Evolutionary conservation across 1,140 invertebrate species (phyloP).

Genomic region (Oryctes rhinoceros): DNA sequence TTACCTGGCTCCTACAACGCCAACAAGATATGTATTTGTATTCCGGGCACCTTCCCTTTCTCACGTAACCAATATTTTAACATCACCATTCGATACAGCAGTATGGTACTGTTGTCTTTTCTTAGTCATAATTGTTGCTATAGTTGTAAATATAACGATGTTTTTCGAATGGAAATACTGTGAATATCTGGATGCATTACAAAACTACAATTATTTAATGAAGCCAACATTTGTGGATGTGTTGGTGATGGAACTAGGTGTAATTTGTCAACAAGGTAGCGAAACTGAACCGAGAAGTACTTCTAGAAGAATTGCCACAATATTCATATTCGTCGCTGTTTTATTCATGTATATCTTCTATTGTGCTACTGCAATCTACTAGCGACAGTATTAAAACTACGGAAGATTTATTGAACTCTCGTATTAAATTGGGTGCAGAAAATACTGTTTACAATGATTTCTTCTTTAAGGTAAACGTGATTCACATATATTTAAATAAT

Average conservation of each 20-base stretch:
- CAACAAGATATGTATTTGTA: slow-evolving; percentile 67
- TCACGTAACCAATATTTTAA: slow-evolving; percentile 70
- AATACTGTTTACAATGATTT: slow-evolving; percentile 68
- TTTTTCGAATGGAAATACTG: no score
- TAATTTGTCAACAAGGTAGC: slow-evolving; percentile 65
- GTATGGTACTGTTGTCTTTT: slow-evolving; percentile 51
- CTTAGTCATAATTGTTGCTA: slow-evolving; percentile 44
- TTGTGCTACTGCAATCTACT: slow-evolving; percentile 68
- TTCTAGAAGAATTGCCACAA: slow-evolving; percentile 62
- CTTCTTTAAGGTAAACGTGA: slow-evolving; percentile 39
- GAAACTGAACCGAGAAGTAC: slow-evolving; percentile 62
- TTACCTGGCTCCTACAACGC: slow-evolving; percentile 67
- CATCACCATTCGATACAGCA: slow-evolving; percentile 65
- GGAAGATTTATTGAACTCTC: slow-evolving; percentile 66
- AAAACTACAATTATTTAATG: no score
- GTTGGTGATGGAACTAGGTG: slow-evolving; percentile 6
- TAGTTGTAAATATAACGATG: slow-evolving; percentile 50
- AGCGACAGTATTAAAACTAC: slow-evolving; percentile 65
- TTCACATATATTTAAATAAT: background rate
- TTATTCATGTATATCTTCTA: slow-evolving; percentile 66
- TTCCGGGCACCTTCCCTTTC: slow-evolving; percentile 71
- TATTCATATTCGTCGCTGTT: slow-evolving; percentile 62
- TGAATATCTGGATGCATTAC: no score
- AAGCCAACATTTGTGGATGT: background rate
- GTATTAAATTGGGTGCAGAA: slow-evolving; percentile 66